Conservation (phyloP, 2,113 vertebrate genomes). For the Neotoma lepida region DNA sequence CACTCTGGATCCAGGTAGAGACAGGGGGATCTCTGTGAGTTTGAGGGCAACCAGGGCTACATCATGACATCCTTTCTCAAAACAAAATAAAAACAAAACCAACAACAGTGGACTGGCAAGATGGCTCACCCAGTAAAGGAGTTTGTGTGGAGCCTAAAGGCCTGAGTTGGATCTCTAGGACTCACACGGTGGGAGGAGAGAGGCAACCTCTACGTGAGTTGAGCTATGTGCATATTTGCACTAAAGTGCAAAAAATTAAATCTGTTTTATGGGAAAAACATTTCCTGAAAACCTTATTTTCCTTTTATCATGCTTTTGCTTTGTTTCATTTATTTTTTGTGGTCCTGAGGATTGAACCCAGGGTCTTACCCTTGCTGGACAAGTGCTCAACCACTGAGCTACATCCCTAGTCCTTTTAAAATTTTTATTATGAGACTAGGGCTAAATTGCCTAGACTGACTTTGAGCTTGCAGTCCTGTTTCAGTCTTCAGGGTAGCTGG, state of each 20-base stretch:
- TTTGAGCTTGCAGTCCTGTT: too few relatives aligned
- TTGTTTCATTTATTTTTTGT: not conserved
- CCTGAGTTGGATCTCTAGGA: not conserved
- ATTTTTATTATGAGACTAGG: not conserved
- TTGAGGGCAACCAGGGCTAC: not conserved
- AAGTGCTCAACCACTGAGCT: not conserved
- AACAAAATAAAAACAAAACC: not conserved
- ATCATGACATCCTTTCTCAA: not conserved
- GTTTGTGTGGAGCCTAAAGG: not conserved
- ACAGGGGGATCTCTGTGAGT: not conserved
- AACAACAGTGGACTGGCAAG: not conserved
- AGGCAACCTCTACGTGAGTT: not conserved
- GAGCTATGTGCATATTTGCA: not conserved
- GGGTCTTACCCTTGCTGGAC: not conserved
- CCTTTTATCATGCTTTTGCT: not conserved
- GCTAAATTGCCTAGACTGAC: not conserved
- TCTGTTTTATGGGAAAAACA: not conserved
- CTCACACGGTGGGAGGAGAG: not conserved
- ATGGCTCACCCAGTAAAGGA: not conserved
- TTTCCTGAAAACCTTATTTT: not conserved
- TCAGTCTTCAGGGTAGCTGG: not conserved
- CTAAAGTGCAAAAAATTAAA: not conserved
- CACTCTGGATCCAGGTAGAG: not conserved
- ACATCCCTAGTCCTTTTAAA: not conserved
- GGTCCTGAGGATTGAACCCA: not conserved